Evolutionary conservation across 2,113 vertebrate genomes (phyloP).

Genomic region (Abramis brama): DNA sequence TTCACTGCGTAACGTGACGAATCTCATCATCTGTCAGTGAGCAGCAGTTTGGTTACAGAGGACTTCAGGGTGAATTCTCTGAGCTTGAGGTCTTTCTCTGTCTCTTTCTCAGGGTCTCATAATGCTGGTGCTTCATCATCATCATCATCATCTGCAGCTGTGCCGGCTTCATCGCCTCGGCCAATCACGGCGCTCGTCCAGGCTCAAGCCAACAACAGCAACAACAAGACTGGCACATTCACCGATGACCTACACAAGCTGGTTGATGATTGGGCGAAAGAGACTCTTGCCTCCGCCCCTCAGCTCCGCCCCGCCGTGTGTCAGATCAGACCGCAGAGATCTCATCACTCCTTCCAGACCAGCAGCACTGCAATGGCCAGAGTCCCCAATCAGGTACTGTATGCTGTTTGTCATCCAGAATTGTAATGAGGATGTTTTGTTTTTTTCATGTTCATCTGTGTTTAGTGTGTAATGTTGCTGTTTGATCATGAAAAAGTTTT

Average conservation of each 20-base stretch:
- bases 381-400: conserved; percentile 45
- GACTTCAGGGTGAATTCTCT: background rate
- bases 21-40: background rate
- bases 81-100: background rate
- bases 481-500: too few relatives aligned
- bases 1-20: background rate
- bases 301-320: conserved; percentile 58
- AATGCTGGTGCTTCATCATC: conserved; percentile 58
- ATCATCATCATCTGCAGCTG: conserved; percentile 1
- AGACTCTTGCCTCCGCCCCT: conserved; percentile 75
- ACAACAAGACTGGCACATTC: conserved; percentile 88
- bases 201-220: conserved; percentile 94
- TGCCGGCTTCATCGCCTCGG: conserved; percentile 67
- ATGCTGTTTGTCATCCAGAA: background rate
- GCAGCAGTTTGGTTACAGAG: conserved; percentile 33
- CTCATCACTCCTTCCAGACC: conserved; percentile 44
- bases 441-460: too few relatives aligned
- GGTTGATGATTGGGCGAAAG: conserved; percentile 95
- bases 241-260: conserved; percentile 92
- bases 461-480: too few relatives aligned
- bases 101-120: conserved; percentile 78
- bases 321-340: conserved; percentile 64
- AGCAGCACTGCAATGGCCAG: conserved; percentile 16
- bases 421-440: too few relatives aligned
- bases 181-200: conserved; percentile 80